Evolutionary conservation across 2,797 vertebrate genomes (phyloP), one percentile per base, ranked within the genome.

Genomic region (Lagodon rhomboides): DNA sequence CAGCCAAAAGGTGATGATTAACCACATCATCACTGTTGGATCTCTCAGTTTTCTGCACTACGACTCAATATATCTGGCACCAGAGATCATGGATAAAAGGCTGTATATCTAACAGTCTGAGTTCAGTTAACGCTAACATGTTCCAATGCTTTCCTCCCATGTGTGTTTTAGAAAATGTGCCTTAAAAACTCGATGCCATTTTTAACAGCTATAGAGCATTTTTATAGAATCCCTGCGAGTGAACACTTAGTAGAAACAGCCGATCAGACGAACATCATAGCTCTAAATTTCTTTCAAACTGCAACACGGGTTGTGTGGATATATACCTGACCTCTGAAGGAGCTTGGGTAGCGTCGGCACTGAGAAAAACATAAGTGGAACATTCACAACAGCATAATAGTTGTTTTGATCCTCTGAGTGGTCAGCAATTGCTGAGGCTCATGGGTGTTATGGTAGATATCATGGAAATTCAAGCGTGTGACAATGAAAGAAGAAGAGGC

Each of bases 301-400:
- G 34, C 54, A 58, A 61, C 60, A 20, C 23, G 60, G 22, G 18
- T 34, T 62, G 51, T 51, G 61, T 73, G 43, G 61, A 38, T 38
- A 38, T 38, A 61, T 73, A 51, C 59, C 16, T 0, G 1, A 20
- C 50, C 56, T 68, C 25, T 65, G 75, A 61, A 66, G 30, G 53
- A 72, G 62, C 20, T 50, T 49, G 65, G 73, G 69, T 72, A 60
- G 63, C 41, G 25, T 30, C 53, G 62, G 38, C n/a, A 47, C 43
- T 20, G 56, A 88, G 65, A 81, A 69, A 79, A 63, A 51, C 13
- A 58, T 23, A 69, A 83, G 72, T 78, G 71, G 67, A 70, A 64
- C 64, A 74, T 62, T 77, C 65, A 62, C 44, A 59, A 58, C 38
- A 66, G 11, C n/a, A 53, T 75, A 68, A 75, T 58, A 62, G 49